phyloP scores from a whole-genome alignment of 2,797 vertebrate species.

The Ispidina picta region DNA sequence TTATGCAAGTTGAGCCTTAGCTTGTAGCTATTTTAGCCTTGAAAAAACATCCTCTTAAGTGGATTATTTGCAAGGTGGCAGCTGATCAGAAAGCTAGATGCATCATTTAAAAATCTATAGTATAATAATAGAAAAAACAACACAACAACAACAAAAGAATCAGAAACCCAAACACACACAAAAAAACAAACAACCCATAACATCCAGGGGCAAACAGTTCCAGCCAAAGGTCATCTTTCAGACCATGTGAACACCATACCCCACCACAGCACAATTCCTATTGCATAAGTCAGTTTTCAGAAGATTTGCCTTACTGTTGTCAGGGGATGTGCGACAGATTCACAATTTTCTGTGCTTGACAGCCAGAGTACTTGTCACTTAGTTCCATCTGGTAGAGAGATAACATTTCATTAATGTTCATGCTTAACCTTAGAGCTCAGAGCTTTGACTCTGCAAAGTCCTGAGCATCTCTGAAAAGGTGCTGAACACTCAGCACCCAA shows the following conservation, averaged over 20 bases:
- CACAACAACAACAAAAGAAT: neutral
- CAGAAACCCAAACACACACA: neutral
- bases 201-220: neutral
- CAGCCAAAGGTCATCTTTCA: slow-evolving; percentile 1
- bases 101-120: neutral
- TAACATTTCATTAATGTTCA: slow-evolving; percentile 69
- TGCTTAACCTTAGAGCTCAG: slow-evolving; percentile 65
- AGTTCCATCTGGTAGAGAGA: slow-evolving; percentile 72
- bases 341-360: slow-evolving; percentile 59
- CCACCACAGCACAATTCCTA: neutral
- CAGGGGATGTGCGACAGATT: slow-evolving; percentile 67
- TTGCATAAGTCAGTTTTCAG: slow-evolving; percentile 51
- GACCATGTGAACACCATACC: neutral
- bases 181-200: neutral
- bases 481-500: slow-evolving; percentile 22
- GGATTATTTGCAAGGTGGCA: slow-evolving; percentile 49
- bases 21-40: slow-evolving; percentile 42
- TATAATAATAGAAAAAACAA: neutral
- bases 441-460: slow-evolving; percentile 44
- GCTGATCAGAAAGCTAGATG: slow-evolving; percentile 26
- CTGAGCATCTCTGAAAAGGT: slow-evolving; percentile 24
- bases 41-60: slow-evolving; percentile 44
- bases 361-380: slow-evolving; percentile 72
- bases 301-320: slow-evolving; percentile 48
- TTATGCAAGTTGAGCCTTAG: slow-evolving; percentile 58